Evolutionary conservation across 2,888 invertebrate species (phyloP), one percentile per base, ranked within the genome.

Genomic region (Esperia sulphurella): DNA sequence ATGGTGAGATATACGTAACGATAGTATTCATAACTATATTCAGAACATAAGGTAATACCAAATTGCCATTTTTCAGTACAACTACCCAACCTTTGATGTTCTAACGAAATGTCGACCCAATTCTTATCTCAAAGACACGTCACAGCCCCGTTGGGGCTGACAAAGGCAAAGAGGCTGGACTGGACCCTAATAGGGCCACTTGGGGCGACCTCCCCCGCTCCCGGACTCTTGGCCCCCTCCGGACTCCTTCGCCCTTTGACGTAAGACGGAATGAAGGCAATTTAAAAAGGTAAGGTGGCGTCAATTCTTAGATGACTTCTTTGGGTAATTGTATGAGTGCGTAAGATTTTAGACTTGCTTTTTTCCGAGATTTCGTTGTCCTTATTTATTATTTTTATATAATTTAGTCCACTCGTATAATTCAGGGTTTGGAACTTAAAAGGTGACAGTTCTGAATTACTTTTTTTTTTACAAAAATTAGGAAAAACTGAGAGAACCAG

Each of bases 111-210:
- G 65, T 69, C 81, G 81, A 76, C 82, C 83, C 79, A 84, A 75
- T 82, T 83, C 75, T 71, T 86, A 80, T 87, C 86, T 83, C 77
- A 83, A 84, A 86, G 87, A 87, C 84, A 83, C 73, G 81, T 75
- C 75, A 71, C 64, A 66, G 59, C 61, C 63, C 62, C 60, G 65
- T 62, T 59, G 60, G 64, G 30, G 48, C 70, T 68, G 75, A 86
- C 86, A 86, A 85, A 87, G 78, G 75, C 65, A 69, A 75, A 79
- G 39, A 41, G 41, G 39, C 43, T 42, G 42, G 73, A 68, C 31
- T 70, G 77, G 80, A 75, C 75, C 81, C 75, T 86, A 87, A 87
- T 87, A 87, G 73, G 86, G 72, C 75, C 71, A 73, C 87, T 88
- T 56, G 61, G 71, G 65, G 68, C 63, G 60, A 65, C 61, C 74